phyloP scores from a whole-genome alignment of 1,140 invertebrate genomes.

The Dufourea novaeangliae region DNA sequence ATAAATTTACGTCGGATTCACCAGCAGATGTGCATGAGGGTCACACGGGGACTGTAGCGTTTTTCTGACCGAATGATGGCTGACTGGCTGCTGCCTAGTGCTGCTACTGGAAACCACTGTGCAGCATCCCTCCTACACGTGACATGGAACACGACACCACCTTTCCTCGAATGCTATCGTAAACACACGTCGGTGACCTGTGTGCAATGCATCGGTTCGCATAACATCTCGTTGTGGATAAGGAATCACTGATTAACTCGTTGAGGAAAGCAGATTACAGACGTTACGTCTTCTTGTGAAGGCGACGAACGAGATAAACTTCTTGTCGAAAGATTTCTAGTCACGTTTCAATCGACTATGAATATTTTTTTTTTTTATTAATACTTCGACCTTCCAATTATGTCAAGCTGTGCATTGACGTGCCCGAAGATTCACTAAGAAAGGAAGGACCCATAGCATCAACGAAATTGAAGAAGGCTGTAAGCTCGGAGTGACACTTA shows the following conservation, averaged over 20 bases:
- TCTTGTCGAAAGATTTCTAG: no score
- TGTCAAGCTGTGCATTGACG: no score
- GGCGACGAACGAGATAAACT: no score
- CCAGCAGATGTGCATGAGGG: conserved; percentile 48
- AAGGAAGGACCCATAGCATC: no score
- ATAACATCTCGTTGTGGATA: not conserved
- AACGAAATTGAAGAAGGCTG: no score
- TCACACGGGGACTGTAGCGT: conserved; percentile 63
- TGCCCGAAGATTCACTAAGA: no score
- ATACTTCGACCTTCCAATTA: no score
- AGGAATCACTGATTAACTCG: not conserved
- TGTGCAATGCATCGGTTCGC: not conserved
- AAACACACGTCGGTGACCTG: not conserved
- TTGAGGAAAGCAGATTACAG: no score
- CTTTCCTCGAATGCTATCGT: conserved; percentile 43
- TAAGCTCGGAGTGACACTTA: no score
- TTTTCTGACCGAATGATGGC: conserved; percentile 56
- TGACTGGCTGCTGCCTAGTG: not conserved
- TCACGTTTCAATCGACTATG: no score
- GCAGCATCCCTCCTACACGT: conserved; percentile 53
- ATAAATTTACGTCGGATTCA: conserved; percentile 42
- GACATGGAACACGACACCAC: conserved; percentile 58
- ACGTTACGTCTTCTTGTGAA: no score
- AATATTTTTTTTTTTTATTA: no score
- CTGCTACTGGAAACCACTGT: conserved; percentile 16